These are phyloP conservation scores for Eupsittula cactorum DNA, from an alignment of 2,113 vertebrate species.

Conservation along the genomic window DNA sequence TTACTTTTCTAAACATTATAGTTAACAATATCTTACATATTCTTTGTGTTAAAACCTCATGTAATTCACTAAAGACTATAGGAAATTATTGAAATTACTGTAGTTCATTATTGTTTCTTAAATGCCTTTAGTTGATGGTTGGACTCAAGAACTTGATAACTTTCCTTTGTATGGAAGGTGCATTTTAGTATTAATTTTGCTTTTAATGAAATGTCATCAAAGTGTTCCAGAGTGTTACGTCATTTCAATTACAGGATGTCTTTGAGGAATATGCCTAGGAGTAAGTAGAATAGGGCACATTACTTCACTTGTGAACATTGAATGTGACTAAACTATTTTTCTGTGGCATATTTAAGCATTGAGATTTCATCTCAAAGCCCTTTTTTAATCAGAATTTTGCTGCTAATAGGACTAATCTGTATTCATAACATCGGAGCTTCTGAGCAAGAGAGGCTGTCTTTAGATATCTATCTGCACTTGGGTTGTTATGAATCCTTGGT, in stretches of 20 bases:
- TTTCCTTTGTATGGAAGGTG: neutral
- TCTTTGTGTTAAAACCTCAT: neutral
- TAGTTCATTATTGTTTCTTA: neutral
- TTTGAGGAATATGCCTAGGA: conserved; percentile 22
- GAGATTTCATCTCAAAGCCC: neutral
- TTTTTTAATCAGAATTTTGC: neutral
- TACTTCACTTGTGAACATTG: neutral
- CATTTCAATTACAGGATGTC: conserved; percentile 19
- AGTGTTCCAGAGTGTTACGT: neutral
- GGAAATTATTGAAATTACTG: neutral
- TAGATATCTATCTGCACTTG: neutral
- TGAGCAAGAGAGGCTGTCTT: neutral
- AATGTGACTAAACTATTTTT: conserved; percentile 6
- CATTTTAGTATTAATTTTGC: neutral
- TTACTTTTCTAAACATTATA: neutral
- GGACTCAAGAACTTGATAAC: neutral
- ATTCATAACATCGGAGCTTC: neutral
- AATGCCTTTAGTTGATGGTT: neutral
- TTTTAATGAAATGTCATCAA: conserved; percentile 14
- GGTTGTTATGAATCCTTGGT: neutral
- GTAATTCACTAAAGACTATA: neutral
- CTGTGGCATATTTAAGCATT: neutral
- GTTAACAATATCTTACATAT: neutral
- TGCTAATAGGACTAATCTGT: neutral
- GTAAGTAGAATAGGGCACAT: neutral